phyloP scores from a whole-genome alignment of 2,888 invertebrate genomes.

The Zhengitettix transpicula region DNA sequence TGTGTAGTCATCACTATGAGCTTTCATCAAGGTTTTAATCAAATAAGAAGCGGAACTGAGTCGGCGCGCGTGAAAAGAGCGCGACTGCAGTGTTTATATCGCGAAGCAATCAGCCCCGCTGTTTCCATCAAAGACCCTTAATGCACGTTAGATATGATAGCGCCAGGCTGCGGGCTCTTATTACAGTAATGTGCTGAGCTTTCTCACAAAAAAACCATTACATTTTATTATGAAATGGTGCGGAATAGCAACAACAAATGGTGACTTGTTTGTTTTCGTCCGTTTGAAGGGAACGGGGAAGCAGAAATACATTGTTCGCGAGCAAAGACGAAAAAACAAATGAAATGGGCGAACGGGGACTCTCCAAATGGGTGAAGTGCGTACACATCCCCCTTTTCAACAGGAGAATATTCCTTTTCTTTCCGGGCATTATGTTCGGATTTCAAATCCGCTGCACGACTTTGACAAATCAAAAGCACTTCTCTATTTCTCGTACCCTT shows the following conservation, averaged over 20 bases:
- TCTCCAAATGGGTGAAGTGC: background rate
- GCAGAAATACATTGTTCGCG: background rate
- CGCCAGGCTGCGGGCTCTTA: background rate
- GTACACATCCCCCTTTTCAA: background rate
- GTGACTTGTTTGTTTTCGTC: background rate
- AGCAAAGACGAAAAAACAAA: background rate
- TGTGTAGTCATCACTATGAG: too few relatives aligned
- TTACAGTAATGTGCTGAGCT: background rate
- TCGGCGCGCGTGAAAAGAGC: background rate
- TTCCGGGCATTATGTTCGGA: conserved; percentile 5
- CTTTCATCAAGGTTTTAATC: background rate
- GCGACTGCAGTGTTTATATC: too few relatives aligned
- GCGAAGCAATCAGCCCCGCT: too few relatives aligned
- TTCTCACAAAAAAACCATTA: background rate
- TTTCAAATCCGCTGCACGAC: conserved; percentile 7
- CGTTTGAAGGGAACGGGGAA: background rate
- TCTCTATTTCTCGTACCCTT: background rate
- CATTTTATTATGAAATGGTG: conserved; percentile 5
- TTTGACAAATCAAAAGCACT: conserved; percentile 10
- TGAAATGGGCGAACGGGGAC: background rate
- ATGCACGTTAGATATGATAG: too few relatives aligned
- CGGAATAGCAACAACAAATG: conserved; percentile 5
- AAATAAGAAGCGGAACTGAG: background rate
- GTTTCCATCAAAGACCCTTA: too few relatives aligned
- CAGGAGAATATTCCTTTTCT: conserved; percentile 2